These are phyloP conservation scores for Trinorchestia longiramus DNA, from an alignment of 1,140 invertebrate genomes.

Conservation along the genomic window DNA sequence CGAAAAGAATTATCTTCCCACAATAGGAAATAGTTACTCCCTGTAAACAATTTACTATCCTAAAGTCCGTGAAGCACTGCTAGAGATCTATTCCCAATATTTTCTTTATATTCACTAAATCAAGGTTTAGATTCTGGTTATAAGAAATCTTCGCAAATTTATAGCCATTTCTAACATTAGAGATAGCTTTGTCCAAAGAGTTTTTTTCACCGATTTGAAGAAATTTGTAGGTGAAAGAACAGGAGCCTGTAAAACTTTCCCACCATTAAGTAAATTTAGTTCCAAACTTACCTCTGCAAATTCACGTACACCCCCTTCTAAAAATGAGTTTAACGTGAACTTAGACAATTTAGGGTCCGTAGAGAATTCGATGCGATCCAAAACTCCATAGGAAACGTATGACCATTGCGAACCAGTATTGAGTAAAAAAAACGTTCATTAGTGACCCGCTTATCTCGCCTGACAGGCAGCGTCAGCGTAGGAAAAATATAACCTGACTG, in stretches of 20 bases:
- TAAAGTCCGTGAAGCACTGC: background rate
- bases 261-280: too few relatives aligned
- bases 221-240: background rate
- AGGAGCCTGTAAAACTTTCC: too few relatives aligned
- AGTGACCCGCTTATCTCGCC: background rate
- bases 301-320: background rate
- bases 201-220: background rate
- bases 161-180: too few relatives aligned
- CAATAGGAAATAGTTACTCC: background rate
- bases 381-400: background rate
- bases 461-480: background rate
- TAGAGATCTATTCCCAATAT: background rate
- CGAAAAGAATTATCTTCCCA: background rate
- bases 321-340: background rate
- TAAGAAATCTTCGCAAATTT: too few relatives aligned
- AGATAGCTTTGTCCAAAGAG: too few relatives aligned
- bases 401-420: slow-evolving; percentile 7
- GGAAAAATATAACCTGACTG: background rate
- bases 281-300: background rate
- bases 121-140: too few relatives aligned
- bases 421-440: background rate
- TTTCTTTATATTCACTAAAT: too few relatives aligned
- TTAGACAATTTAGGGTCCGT: background rate
- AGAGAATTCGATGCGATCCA: background rate
- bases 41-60: background rate